Evolutionary conservation across 1,140 invertebrate genomes (phyloP).

Genomic region (Trachymyrmex septentrionalis): DNA sequence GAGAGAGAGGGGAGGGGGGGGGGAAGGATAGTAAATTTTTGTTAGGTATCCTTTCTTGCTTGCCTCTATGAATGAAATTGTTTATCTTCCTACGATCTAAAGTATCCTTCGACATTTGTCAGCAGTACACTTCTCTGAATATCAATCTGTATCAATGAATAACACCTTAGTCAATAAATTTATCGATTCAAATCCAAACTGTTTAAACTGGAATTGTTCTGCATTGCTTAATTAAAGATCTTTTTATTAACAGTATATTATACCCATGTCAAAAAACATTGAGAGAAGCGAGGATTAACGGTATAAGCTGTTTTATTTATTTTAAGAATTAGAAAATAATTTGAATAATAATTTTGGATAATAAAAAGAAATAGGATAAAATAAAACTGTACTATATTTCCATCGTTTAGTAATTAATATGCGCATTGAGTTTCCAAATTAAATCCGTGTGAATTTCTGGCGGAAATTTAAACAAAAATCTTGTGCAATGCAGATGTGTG

Average conservation of each 20-base stretch:
- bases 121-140: not conserved
- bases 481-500: too few species aligned
- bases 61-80: not conserved
- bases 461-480: slow-evolving; percentile 7
- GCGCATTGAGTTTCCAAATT: not conserved
- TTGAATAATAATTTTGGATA: not conserved
- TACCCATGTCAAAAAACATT: not conserved
- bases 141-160: slow-evolving; percentile 11
- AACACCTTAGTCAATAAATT: slow-evolving; percentile 15
- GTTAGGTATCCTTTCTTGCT: not conserved
- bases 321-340: not conserved
- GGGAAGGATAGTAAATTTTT: too few species aligned
- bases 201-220: not conserved
- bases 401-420: not conserved
- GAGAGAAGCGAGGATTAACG: not conserved
- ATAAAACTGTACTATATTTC: not conserved
- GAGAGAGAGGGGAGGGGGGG: too few species aligned
- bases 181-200: not conserved
- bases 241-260: not conserved
- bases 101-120: slow-evolving; percentile 14
- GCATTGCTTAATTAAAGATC: not conserved
- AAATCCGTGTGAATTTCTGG: slow-evolving; percentile 6
- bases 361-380: not conserved
- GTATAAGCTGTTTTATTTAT: not conserved
- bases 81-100: slow-evolving; percentile 13